phyloP scores from a whole-genome alignment of 2,888 invertebrate genomes.

The Ernsta delagoae region DNA sequence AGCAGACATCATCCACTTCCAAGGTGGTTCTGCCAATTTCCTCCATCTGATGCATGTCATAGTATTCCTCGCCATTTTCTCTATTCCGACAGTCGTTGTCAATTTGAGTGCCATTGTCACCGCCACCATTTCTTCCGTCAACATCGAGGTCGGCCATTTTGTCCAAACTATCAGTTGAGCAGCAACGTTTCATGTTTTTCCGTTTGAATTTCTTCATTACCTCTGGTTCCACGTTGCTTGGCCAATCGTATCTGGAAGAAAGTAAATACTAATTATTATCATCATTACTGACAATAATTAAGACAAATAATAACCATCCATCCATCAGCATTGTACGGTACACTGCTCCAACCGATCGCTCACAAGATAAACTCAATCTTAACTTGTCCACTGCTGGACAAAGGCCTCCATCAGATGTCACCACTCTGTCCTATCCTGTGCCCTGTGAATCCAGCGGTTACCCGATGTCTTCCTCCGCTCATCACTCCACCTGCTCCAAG shows the following conservation, averaged over 20 bases:
- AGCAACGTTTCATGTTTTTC: constrained; percentile 53
- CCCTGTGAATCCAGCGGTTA: no score
- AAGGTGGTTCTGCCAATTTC: constrained; percentile 88
- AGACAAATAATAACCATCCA: no score
- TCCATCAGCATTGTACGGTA: no score
- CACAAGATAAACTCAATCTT: no score
- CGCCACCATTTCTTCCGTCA: constrained; percentile 41
- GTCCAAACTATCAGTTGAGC: constrained; percentile 50
- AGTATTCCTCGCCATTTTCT: constrained; percentile 53
- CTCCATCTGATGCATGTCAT: constrained; percentile 82
- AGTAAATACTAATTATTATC: no score
- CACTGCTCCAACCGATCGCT: no score
- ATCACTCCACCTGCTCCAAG: no score
- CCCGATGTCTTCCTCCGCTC: no score
- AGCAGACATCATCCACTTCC: constrained; percentile 92
- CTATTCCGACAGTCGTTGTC: constrained; percentile 7
- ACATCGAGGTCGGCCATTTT: constrained; percentile 43
- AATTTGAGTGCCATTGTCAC: constrained; percentile 38
- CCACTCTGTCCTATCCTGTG: no score
- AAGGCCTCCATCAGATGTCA: no score
- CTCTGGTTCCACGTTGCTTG: constrained; percentile 78
- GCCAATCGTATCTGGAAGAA: constrained; percentile 89
- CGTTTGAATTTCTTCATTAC: constrained; percentile 66
- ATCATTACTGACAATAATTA: no score
- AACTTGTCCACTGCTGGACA: no score